phyloP scores from a whole-genome alignment of 2,888 invertebrate species.

The Ormyrus labotus region DNA sequence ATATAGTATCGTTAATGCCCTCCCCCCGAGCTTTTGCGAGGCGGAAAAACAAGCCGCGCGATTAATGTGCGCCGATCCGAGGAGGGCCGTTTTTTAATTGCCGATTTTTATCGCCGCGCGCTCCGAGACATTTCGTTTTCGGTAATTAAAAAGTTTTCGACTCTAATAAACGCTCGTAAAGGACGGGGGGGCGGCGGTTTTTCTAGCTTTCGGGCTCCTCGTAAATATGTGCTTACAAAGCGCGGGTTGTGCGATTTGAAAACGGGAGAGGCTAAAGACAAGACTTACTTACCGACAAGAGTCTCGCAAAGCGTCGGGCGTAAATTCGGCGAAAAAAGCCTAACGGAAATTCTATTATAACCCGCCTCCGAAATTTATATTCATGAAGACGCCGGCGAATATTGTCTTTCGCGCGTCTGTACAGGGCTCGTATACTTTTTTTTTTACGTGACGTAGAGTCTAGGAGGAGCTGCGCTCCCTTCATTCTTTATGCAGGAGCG shows the following conservation, averaged over 20 bases:
- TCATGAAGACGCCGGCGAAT: not conserved
- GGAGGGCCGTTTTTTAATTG: constrained; percentile 1
- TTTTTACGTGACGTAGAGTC: no score
- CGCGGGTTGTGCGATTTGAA: no score
- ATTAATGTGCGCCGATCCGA: not conserved
- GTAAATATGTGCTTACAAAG: no score
- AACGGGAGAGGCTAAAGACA: no score
- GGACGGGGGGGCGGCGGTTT: no score
- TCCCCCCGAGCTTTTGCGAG: not conserved
- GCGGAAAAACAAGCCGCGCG: not conserved
- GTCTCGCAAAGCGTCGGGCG: no score
- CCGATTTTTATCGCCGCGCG: not conserved
- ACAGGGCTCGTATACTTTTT: not conserved
- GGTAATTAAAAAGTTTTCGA: no score
- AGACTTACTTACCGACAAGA: no score
- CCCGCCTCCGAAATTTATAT: no score
- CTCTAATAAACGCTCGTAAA: no score
- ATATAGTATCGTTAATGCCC: not conserved
- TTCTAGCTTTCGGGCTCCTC: no score
- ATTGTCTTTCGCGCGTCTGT: not conserved
- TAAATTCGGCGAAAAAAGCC: not conserved
- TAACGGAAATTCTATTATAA: constrained; percentile 26
- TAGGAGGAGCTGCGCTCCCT: no score
- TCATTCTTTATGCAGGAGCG: not conserved
- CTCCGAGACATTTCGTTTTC: not conserved